These are phyloP conservation scores for Conistra vaccinii DNA, from an alignment of 2,888 invertebrate species.

Conservation along the genomic window DNA sequence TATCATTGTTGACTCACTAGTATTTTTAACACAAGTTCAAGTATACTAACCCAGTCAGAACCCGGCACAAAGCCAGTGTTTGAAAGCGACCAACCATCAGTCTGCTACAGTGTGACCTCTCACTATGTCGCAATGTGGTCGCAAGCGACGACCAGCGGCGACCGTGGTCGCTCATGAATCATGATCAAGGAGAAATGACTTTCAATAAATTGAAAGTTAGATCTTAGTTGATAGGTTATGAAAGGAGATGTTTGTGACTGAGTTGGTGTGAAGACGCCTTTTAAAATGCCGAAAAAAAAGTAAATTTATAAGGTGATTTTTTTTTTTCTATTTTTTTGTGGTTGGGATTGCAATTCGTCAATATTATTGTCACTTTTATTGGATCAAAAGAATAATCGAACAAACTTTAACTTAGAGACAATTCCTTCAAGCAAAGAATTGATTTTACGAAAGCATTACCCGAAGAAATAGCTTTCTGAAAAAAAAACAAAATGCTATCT, in stretches of 20 bases:
- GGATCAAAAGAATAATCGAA: neutral
- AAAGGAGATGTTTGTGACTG: slow-evolving; percentile 20
- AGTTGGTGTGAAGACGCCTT: neutral
- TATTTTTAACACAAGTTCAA: slow-evolving; percentile 15
- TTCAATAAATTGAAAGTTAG: slow-evolving; percentile 63
- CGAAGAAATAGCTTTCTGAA: neutral
- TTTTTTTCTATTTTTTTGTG: neutral
- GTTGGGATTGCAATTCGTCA: neutral
- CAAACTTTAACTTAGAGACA: no score
- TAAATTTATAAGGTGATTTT: no score
- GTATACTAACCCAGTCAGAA: slow-evolving; percentile 10
- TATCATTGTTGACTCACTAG: no score
- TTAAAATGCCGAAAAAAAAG: neutral
- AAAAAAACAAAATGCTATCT: neutral
- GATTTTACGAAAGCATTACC: neutral
- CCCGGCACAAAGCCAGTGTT: slow-evolving; percentile 8
- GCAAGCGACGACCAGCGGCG: slow-evolving; percentile 27
- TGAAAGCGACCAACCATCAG: slow-evolving; percentile 46
- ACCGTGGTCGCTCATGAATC: slow-evolving; percentile 52
- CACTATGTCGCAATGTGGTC: slow-evolving; percentile 52
- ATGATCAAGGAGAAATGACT: slow-evolving; percentile 65
- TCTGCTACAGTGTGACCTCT: slow-evolving; percentile 57
- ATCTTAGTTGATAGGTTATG: slow-evolving; percentile 24
- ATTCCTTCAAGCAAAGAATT: neutral
- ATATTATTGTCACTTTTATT: neutral